A percentile compares a stretch with the other conserved stretches of the same genome.
These are phyloP conservation scores for Drosophila austrosaltans DNA, from an alignment of 2,888 invertebrate species.

Conservation along the genomic window DNA sequence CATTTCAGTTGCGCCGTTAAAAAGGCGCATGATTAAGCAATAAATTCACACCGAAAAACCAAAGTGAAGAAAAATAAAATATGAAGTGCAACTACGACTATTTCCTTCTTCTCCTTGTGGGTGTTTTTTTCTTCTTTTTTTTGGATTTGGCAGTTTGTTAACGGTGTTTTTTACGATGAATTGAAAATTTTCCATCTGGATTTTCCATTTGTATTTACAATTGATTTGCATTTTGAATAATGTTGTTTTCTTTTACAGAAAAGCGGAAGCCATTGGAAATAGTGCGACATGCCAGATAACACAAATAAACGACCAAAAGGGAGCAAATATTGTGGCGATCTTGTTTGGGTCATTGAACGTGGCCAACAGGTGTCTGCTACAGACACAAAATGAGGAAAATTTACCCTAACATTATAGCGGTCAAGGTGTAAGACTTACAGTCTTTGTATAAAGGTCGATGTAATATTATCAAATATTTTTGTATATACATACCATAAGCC, in stretches of 20 bases:
- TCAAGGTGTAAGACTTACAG: neutral
- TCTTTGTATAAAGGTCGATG: neutral
- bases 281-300: slow-evolving; percentile 17
- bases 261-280: slow-evolving; percentile 48
- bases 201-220: slow-evolving; percentile 52
- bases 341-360: slow-evolving; percentile 15
- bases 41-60: slow-evolving; percentile 62
- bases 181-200: slow-evolving; percentile 9
- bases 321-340: slow-evolving; percentile 23
- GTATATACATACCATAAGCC: too few species aligned
- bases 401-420: neutral
- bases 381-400: neutral
- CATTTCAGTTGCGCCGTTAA: slow-evolving; percentile 47
- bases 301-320: slow-evolving; percentile 13
- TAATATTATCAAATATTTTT: neutral
- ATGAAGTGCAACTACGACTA: neutral
- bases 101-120: slow-evolving; percentile 31
- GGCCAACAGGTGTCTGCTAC: slow-evolving; percentile 33
- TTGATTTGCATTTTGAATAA: slow-evolving; percentile 48
- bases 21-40: slow-evolving; percentile 70
- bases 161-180: slow-evolving; percentile 40
- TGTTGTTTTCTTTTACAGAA: slow-evolving; percentile 31
- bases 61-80: slow-evolving; percentile 28
- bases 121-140: neutral
- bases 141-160: slow-evolving; percentile 43